These are phyloP conservation scores for Sialia sialis DNA, from an alignment of 2,113 vertebrate species.

Conservation along the genomic window DNA sequence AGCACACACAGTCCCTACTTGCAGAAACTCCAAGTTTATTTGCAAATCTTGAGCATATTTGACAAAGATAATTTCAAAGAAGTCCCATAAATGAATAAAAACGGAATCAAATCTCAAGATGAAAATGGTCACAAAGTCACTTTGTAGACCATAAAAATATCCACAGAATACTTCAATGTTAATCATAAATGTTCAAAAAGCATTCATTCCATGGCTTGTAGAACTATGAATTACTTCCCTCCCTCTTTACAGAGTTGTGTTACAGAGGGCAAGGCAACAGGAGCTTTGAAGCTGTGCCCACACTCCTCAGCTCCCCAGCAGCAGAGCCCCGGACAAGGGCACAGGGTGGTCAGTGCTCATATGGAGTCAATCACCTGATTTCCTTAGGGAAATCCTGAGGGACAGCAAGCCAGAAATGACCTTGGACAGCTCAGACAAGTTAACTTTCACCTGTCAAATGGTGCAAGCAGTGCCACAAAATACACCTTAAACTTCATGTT, in stretches of 20 bases:
- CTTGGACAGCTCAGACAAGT: neutral
- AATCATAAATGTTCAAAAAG: neutral
- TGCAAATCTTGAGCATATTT: neutral
- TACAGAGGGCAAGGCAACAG: neutral
- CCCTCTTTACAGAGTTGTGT: neutral
- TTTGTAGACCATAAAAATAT: neutral
- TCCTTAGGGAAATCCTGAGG: neutral
- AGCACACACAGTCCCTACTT: neutral
- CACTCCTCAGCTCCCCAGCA: too few relatives aligned
- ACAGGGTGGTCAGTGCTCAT: rapidly evolving
- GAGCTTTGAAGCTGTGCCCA: neutral
- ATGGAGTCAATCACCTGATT: rapidly evolving
- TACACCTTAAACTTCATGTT: rapidly evolving
- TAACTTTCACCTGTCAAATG: neutral
- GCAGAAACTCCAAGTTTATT: neutral
- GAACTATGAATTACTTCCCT: neutral
- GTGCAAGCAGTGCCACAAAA: neutral
- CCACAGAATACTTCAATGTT: neutral
- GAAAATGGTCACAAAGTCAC: neutral
- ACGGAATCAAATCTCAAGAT: neutral
- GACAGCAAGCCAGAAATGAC: neutral
- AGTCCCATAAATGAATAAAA: neutral
- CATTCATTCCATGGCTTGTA: neutral
- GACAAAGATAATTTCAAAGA: neutral
- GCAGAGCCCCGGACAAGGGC: rapidly evolving